Base-by-base conservation (phyloP, 2,888 invertebrate species). In the Polyploca ridens region DNA sequence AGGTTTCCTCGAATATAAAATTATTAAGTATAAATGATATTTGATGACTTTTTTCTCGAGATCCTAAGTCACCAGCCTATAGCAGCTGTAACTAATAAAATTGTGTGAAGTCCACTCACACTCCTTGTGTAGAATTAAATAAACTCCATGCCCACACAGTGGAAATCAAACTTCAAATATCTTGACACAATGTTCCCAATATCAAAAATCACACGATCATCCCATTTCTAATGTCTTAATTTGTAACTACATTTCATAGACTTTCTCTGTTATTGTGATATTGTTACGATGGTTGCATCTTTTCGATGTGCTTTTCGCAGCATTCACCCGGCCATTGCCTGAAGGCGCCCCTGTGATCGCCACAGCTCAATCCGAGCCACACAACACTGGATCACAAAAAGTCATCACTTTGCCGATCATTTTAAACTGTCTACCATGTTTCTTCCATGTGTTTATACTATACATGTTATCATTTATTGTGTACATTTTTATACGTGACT, bases 281-380 rank as follows among this genome's bases (percentile, higher is more conserved):
- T 35, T 44, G 38, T 41, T 44, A 41, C 41, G 19, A 41, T 16
- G 59, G 61, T 78, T 81, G 78, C 82, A 77, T 81, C 77, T 78
- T 79, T 75, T 77, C 70, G 72, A 81, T 85, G 85, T 86, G 81
- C 81, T 77, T 82, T 86, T 78, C 84, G 77, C 85, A 85, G 86
- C 81, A 71, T 71, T 16, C 35, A 59, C 10, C 59, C 59, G 59
- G 35, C 59, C 35, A 16, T 35, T 59, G 59, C 54, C 54, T 54
- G 54, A 54, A 54, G 54, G 54, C 54, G 54, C 19, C 54, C 54
- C 46, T 54, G 54, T 54, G 54, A 54, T 54, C 54, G 16, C 10
- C 54, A 19, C 54, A 54, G 54, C 54, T 54, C 54, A 19, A 54
- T 54, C 54, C 54, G 54, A 54, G 54, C 54, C 54, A 54, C 54